Evolutionary conservation across 2,888 invertebrate species (phyloP).

Genomic region (Mesochorus sp.): DNA sequence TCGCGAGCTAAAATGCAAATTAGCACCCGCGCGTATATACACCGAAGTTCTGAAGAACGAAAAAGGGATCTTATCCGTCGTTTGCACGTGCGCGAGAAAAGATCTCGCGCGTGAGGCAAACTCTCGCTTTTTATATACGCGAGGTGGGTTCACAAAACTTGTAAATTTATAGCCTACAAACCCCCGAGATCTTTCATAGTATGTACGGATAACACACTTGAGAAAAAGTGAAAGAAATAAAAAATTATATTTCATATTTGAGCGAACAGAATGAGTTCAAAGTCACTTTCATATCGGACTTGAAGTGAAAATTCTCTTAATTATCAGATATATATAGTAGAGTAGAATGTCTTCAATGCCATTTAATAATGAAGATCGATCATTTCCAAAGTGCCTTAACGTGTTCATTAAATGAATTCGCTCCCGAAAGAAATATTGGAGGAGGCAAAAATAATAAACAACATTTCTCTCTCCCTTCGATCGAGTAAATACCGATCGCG

Average conservation of each 20-base stretch:
- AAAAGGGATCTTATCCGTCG: constrained; percentile 74
- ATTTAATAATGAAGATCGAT: constrained; percentile 38
- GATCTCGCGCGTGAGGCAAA: constrained; percentile 59
- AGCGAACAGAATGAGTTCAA: neutral
- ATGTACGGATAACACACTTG: constrained; percentile 17
- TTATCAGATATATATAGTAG: neutral
- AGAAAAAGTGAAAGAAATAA: constrained; percentile 8
- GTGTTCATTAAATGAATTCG: constrained; percentile 50
- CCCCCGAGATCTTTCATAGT: constrained; percentile 27
- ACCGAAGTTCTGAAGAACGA: constrained; percentile 69
- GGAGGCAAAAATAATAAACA: constrained; percentile 1
- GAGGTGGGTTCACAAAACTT: constrained; percentile 16
- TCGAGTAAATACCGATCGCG: constrained; percentile 40
- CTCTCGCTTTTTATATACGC: constrained; percentile 9
- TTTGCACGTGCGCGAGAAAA: constrained; percentile 69
- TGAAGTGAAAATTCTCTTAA: neutral
- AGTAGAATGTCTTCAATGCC: neutral
- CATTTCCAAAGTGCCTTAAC: constrained; percentile 13
- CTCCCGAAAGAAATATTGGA: constrained; percentile 33
- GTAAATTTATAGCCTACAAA: constrained; percentile 33
- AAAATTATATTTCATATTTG: neutral
- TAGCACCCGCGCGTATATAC: constrained; percentile 64
- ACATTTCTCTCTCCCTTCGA: constrained; percentile 4
- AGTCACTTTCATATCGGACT: neutral
- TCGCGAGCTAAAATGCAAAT: constrained; percentile 70